These are phyloP conservation scores for Verasper variegatus DNA, from an alignment of 2,113 vertebrate genomes.

Conservation along the genomic window DNA sequence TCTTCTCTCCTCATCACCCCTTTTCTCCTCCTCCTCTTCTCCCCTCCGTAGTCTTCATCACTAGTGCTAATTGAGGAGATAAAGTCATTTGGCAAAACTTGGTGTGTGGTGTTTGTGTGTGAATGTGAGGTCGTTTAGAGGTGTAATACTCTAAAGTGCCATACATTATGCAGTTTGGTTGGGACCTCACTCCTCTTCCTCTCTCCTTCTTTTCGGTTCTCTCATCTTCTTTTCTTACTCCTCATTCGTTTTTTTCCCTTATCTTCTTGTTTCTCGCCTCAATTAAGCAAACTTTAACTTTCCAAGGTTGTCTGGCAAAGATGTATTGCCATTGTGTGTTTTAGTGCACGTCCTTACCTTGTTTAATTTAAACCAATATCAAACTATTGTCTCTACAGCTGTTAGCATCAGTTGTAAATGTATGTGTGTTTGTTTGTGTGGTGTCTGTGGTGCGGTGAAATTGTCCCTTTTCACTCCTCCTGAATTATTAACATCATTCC, in stretches of 20 bases:
- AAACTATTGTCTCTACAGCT: no score
- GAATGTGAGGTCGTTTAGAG: conserved; percentile 53
- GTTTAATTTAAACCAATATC: no score
- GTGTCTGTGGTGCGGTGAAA: no score
- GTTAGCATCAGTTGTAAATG: no score
- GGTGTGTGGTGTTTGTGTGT: conserved; percentile 20
- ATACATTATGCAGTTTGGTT: conserved; percentile 80
- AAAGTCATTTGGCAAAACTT: conserved; percentile 63
- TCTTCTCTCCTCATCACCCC: background rate
- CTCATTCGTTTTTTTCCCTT: background rate
- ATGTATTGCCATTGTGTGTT: no score
- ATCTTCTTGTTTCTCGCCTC: background rate
- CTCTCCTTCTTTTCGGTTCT: background rate
- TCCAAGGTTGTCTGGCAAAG: no score
- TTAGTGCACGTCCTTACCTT: no score
- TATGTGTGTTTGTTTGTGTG: no score
- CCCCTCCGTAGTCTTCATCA: conserved; percentile 15
- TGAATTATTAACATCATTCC: no score
- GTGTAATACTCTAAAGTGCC: conserved; percentile 77
- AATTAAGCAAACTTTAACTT: no score
- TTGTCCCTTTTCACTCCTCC: no score
- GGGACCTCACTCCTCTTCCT: conserved; percentile 73
- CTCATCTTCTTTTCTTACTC: background rate
- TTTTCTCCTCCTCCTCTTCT: background rate
- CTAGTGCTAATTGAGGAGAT: conserved; percentile 66